A percentile compares a stretch with the other conserved stretches of the same genome.
Evolutionary conservation across 64 coral and sea anemone species (phyloP).

Genomic region (Montipora cactus): DNA sequence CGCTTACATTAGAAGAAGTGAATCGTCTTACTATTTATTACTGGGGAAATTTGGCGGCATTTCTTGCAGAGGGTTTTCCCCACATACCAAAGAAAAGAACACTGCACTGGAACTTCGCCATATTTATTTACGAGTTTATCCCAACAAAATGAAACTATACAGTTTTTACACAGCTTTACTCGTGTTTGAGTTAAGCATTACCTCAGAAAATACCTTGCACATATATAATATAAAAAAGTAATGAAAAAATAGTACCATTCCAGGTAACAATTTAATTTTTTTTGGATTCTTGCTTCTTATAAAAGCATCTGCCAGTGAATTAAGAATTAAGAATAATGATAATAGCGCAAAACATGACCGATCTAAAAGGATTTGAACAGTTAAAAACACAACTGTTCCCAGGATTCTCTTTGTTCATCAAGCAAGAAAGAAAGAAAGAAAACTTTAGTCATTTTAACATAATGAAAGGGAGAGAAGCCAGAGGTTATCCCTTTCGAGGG

Average conservation of each 20-base stretch:
- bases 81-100: neutral
- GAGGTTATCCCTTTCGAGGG: no score
- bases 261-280: neutral
- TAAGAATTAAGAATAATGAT: neutral
- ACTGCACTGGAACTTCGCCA: neutral
- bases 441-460: no score
- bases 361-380: neutral
- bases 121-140: neutral
- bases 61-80: no score
- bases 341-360: neutral
- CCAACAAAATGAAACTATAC: neutral
- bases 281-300: slow-evolving; percentile 5
- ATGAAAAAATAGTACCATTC: slow-evolving; percentile 22
- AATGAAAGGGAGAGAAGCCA: no score
- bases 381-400: no score
- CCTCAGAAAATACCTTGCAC: slow-evolving; percentile 11
- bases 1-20: no score
- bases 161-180: neutral
- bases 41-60: no score
- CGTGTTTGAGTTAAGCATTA: neutral
- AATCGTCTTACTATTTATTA: no score
- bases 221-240: slow-evolving; percentile 20
- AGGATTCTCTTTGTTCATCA: no score
- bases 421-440: no score
- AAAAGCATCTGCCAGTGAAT: neutral